Evolutionary conservation across 2,888 invertebrate species (phyloP).

Genomic region (Chirona hameri): DNA sequence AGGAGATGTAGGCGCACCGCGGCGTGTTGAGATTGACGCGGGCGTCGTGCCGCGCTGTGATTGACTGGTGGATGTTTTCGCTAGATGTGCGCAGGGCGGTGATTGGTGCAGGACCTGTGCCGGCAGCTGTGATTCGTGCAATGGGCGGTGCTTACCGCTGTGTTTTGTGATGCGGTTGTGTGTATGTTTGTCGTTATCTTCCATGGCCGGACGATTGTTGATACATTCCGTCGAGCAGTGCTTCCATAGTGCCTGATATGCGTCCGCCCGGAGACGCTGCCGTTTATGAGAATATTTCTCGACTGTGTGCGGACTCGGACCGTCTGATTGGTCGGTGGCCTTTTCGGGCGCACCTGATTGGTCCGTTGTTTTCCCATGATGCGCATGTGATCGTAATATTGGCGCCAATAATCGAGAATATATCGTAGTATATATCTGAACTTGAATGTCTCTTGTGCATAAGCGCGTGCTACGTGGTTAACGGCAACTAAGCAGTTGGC

Average conservation of each 20-base stretch:
- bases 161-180: background rate
- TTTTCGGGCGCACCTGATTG: background rate
- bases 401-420: background rate
- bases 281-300: background rate
- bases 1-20: background rate
- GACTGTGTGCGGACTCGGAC: background rate
- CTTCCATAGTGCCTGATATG: background rate
- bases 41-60: background rate
- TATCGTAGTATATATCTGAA: background rate
- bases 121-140: conserved; percentile 13
- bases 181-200: background rate
- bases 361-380: background rate
- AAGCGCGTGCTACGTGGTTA: too few species aligned
- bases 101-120: background rate
- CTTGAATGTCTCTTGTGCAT: background rate
- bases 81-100: background rate
- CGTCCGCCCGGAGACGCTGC: background rate
- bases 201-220: background rate
- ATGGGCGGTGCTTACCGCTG: background rate
- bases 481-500: too few species aligned
- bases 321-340: background rate
- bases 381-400: background rate
- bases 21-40: background rate
- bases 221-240: background rate
- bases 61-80: background rate